Conservation (phyloP, 2,113 vertebrate species). For the Oryzias javanicus region DNA sequence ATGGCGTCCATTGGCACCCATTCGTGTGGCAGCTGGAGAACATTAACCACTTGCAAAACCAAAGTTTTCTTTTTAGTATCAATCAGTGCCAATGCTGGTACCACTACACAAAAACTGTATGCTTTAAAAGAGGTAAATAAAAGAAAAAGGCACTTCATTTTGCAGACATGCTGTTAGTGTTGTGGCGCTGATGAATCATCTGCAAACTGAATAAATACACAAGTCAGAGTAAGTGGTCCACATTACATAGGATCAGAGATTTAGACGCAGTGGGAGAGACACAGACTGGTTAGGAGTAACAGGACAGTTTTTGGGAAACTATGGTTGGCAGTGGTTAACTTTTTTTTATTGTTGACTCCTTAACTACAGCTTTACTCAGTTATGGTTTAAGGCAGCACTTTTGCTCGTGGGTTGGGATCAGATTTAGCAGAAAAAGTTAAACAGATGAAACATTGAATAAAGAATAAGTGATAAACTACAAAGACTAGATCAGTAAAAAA, state of each 20-base stretch:
- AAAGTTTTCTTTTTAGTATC: background rate
- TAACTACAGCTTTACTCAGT: too few species aligned
- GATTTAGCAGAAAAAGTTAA: too few species aligned
- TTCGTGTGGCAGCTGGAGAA: slow-evolving; percentile 28
- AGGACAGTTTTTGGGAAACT: too few species aligned
- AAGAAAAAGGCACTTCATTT: background rate
- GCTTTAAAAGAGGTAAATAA: background rate
- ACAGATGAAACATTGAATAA: too few species aligned
- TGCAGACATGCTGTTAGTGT: background rate
- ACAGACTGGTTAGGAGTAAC: background rate
- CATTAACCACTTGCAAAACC: background rate
- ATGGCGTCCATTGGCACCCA: slow-evolving; percentile 31
- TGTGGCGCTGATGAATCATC: background rate
- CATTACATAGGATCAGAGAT: background rate
- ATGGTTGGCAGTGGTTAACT: too few species aligned
- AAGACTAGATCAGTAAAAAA: background rate
- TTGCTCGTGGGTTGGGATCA: too few species aligned
- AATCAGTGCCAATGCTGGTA: background rate
- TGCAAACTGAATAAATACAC: background rate
- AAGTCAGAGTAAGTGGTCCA: background rate
- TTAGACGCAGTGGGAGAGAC: background rate
- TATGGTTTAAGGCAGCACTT: too few species aligned
- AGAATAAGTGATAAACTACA: too few species aligned
- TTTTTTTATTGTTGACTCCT: too few species aligned
- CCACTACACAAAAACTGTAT: background rate